Percentiles rank a stretch among this genome's conserved stretches.
Conservation (phyloP, 2,888 invertebrate genomes). For the Drosophila niveifrons region DNA sequence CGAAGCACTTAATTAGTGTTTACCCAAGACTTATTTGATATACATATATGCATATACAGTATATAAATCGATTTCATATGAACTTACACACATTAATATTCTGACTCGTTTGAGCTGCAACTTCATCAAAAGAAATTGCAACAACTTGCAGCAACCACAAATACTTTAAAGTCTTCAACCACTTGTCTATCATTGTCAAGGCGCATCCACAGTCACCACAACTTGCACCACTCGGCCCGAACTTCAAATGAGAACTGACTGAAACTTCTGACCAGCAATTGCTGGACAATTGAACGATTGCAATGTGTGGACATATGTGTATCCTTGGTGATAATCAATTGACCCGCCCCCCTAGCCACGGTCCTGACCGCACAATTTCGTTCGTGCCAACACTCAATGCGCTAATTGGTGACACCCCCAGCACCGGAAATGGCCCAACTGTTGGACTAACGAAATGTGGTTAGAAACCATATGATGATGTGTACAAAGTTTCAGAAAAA, state of each 20-base stretch:
- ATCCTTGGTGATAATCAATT: slow-evolving; percentile 81
- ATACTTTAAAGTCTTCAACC: slow-evolving; percentile 39
- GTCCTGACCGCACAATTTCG: slow-evolving; percentile 40
- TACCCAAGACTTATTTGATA: slow-evolving; percentile 39
- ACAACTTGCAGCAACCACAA: slow-evolving; percentile 45
- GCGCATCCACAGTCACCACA: slow-evolving; percentile 11
- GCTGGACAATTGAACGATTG: slow-evolving; percentile 30
- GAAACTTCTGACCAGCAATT: slow-evolving; percentile 12
- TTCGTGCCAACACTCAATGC: slow-evolving; percentile 44
- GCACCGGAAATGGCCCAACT: background rate
- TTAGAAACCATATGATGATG: background rate
- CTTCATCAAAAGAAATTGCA: slow-evolving; percentile 34
- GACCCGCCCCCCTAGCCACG: slow-evolving; percentile 2
- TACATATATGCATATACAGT: background rate
- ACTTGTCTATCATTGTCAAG: slow-evolving; percentile 35
- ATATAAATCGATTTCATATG: slow-evolving; percentile 35
- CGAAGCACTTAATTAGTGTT: slow-evolving; percentile 59
- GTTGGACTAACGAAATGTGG: slow-evolving; percentile 4
- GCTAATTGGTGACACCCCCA: slow-evolving; percentile 58
- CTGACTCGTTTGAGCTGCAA: slow-evolving; percentile 88
- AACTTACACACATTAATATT: slow-evolving; percentile 90
- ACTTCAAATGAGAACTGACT: slow-evolving; percentile 55
- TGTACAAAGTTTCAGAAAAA: background rate
- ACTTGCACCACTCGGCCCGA: slow-evolving; percentile 53
- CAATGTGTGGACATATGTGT: slow-evolving; percentile 70